These are phyloP conservation scores for Galeruca laticollis DNA, from an alignment of 2,888 invertebrate species.

Conservation along the genomic window DNA sequence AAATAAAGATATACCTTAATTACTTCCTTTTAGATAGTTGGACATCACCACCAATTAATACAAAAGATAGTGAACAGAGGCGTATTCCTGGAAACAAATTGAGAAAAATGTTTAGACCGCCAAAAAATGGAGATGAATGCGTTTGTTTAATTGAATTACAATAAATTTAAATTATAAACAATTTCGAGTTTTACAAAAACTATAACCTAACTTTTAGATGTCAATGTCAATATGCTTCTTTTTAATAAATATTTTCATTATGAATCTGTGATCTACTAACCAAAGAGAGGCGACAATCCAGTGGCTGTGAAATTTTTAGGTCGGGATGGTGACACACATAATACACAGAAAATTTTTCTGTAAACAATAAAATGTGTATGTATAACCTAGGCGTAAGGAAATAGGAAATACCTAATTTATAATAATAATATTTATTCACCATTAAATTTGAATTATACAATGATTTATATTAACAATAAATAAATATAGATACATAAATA, in stretches of 20 bases:
- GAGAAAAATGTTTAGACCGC: slow-evolving; percentile 23
- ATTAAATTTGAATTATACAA: too few species aligned
- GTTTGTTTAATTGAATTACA: slow-evolving; percentile 32
- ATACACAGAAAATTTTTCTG: too few species aligned
- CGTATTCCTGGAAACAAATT: slow-evolving; percentile 2
- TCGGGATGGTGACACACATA: too few species aligned
- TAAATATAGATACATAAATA: too few species aligned
- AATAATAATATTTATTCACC: too few species aligned
- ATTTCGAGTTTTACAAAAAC: not conserved
- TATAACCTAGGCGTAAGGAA: too few species aligned
- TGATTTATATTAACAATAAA: too few species aligned
- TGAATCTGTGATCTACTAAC: too few species aligned
- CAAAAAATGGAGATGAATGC: slow-evolving; percentile 40
- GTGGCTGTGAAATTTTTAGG: too few species aligned
- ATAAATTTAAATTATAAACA: not conserved
- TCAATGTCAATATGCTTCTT: not conserved
- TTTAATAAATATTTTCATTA: not conserved
- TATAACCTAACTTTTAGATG: not conserved
- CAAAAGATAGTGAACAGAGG: not conserved
- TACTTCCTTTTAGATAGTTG: slow-evolving; percentile 37
- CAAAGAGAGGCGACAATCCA: too few species aligned
- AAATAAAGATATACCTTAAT: slow-evolving; percentile 17
- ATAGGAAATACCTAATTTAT: too few species aligned
- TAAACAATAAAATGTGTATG: too few species aligned
- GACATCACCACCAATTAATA: not conserved